Evolutionary conservation across 2,797 vertebrate genomes (phyloP), one percentile per base, ranked within the genome.

Genomic region (Menidia menidia): DNA sequence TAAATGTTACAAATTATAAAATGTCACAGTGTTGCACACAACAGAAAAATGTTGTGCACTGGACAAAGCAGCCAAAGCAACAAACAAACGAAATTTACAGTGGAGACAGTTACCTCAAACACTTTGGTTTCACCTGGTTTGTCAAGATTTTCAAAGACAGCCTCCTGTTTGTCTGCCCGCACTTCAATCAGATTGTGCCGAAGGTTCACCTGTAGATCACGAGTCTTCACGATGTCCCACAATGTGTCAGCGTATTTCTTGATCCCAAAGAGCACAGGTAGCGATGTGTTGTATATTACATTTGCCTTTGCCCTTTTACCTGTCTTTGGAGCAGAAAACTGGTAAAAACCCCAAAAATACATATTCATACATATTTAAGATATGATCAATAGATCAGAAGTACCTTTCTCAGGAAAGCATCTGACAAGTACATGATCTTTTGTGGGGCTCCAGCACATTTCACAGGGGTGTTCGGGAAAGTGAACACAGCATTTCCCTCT

Each of bases 371-470:
- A 7, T 7, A 64, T 25, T 43, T 19, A 51, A 7, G 30, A 42
- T 0, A 11, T 60, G 2, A 30, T 39, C 6, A 48, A 43, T 47
- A 3, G 18, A n/a, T 52, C 0, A 16, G 2, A 18, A 47, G n/a
- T 87, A 99, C 98, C 94, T 99, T 98, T 88, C 96, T 94, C 54
- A 97, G 84, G 80, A 90, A 98, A 3, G 94, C 94, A 3, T 99
- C 98, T 0, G 97, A 87, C 16, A 99, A 93, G 86, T 99, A 99
- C 97, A 99, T 99, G 81, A 99, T 99, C 91, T 99, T 99, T 88
- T 99, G 98, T 16, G 98, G 97, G 0, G 98, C 98, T 4, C 98
- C 98, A 0, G 95, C 96, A 81, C 98, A 99, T 86, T 99, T 99
- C 63, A 99, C 89, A 0, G 97, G 96, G 6, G 96, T 97, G 67